Conservation (phyloP, 2,797 vertebrate genomes). For the Gymnothorax reevesii region DNA sequence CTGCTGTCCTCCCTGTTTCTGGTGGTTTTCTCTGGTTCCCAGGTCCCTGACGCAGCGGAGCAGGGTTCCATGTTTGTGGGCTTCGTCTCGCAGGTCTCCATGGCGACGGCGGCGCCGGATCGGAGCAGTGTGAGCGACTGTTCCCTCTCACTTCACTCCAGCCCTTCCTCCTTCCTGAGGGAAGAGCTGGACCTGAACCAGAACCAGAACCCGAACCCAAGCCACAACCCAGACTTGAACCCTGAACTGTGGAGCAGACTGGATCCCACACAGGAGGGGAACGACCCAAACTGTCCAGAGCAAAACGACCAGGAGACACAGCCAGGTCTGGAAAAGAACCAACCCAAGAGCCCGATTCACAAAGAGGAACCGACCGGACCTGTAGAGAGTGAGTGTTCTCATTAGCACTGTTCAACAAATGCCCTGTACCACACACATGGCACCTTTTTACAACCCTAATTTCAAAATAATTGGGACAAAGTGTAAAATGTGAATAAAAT, state of each 20-base stretch:
- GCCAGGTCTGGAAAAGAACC: conserved; percentile 54
- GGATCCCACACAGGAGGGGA: neutral
- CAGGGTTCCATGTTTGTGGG: conserved; percentile 89
- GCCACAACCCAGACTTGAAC: conserved; percentile 34
- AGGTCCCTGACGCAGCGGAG: conserved; percentile 92
- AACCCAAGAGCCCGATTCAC: conserved; percentile 53
- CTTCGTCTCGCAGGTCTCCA: conserved; percentile 82
- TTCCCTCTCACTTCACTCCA: conserved; percentile 72
- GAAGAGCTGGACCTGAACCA: conserved; percentile 42
- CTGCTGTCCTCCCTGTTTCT: too few relatives aligned
- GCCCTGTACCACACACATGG: too few relatives aligned
- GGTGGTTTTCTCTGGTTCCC: conserved; percentile 48
- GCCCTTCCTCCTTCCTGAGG: conserved; percentile 70
- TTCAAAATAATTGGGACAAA: too few relatives aligned
- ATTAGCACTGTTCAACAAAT: neutral
- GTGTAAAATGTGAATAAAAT: too few relatives aligned
- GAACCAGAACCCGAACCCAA: neutral
- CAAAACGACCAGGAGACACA: conserved; percentile 34
- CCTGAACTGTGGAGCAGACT: conserved; percentile 5
- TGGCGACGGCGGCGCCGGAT: conserved; percentile 61
- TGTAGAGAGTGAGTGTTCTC: conserved; percentile 59
- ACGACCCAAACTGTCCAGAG: neutral
- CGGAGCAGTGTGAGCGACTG: conserved; percentile 67
- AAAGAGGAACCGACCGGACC: conserved; percentile 42
- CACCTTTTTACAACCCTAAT: too few relatives aligned